Base-by-base conservation (phyloP, 2,888 invertebrate species). In the Drosophila monieri region DNA sequence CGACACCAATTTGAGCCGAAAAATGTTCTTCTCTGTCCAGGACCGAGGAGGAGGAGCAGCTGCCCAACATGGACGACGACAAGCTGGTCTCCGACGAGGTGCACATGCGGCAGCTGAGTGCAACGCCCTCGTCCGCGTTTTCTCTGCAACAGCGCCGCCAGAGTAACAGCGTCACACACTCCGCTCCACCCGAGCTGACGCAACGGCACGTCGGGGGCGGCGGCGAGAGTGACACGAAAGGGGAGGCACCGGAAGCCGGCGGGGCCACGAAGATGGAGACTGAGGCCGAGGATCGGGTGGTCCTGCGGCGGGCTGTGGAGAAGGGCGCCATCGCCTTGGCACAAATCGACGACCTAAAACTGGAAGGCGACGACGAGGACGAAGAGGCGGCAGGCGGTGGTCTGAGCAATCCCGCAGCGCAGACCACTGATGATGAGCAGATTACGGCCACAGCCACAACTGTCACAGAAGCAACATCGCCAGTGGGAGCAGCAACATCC, bases 41-140 rank as follows among this genome's bases (percentile, higher is more conserved):
- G 77, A 76, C 81, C 53, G 78, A 67, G 53, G 76, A 80, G 48
- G 59, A 62, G 46, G 72, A 77, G 54, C 78, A 84, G 30, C 56
- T 44, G 61, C 78, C 74, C 76, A 87, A 74, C 72, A 90, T 91
- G 91, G 85, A 85, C 69, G 89, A 88, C 62, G 89, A 89, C 74
- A 90, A 90, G 79, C 78, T 91, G 78, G 89, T 90, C 58, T 88
- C 89, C 61, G 85, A 86, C 44, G 88, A 89, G 69, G 89, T 85
- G 78, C 88, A 87, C 80, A 76, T 89, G 61, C 87, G 88, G 21
- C 88, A 85, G 62, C 66, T 89, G 5, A 90, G 88, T 69, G 77
- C 88, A 58, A 89, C 89, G 65, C 90, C 90, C 6, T 73, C 66
- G 51, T 69, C 80, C 41, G 64, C 76, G 4, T 48, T 59, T 23